Conservation (phyloP, 2,888 invertebrate species). For the Drosophila gaucha region DNA sequence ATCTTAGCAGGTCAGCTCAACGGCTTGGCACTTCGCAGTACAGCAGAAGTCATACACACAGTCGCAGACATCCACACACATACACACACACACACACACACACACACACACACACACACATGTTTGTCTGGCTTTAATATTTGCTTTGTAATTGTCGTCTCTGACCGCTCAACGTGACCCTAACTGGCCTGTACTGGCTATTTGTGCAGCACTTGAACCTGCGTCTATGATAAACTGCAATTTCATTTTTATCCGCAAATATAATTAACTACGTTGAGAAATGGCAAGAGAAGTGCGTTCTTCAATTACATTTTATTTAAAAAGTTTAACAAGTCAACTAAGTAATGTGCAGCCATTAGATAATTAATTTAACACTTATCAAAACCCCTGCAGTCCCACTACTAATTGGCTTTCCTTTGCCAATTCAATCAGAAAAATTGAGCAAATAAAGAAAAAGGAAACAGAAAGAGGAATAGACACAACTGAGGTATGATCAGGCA, state of each 20-base stretch:
- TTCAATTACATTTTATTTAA: constrained; percentile 60
- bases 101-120: background rate
- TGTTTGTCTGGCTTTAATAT: constrained; percentile 57
- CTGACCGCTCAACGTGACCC: constrained; percentile 25
- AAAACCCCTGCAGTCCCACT: constrained; percentile 28
- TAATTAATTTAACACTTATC: constrained; percentile 77
- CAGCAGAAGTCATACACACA: constrained; percentile 34
- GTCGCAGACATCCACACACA: constrained; percentile 8
- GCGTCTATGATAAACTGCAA: constrained; percentile 66
- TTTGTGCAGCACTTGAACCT: constrained; percentile 72
- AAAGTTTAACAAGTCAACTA: constrained; percentile 52
- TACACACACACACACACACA: background rate
- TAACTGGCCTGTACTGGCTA: constrained; percentile 59
- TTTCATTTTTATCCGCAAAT: constrained; percentile 68
- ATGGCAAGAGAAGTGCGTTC: constrained; percentile 10
- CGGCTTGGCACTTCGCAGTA: constrained; percentile 54
- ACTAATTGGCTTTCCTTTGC: constrained; percentile 73
- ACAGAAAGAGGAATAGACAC: constrained; percentile 6
- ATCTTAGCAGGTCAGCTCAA: constrained; percentile 55
- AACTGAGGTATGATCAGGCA: too few species aligned
- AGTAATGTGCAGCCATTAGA: constrained; percentile 65
- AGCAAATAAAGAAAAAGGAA: constrained; percentile 4
- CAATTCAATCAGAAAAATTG: constrained; percentile 56
- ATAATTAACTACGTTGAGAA: constrained; percentile 65
- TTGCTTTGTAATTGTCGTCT: constrained; percentile 68